Base-by-base conservation (phyloP, 2,888 invertebrate genomes). In the Andricus curvator region DNA sequence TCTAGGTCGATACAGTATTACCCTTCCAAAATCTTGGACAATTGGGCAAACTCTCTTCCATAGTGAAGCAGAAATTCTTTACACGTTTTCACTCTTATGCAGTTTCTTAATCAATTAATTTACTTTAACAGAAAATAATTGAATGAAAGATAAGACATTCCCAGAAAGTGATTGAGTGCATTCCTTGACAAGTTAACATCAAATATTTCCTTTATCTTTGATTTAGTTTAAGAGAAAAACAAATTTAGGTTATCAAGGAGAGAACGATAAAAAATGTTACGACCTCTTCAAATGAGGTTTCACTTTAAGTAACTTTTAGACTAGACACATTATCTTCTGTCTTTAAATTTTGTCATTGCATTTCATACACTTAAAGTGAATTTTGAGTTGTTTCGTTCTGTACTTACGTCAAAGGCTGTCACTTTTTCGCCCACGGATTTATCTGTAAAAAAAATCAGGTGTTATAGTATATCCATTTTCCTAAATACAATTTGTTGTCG, bases 361-460 rank as follows among this genome's bases (percentile, higher is more conserved):
- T 15, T 62, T 15, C 22, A 25, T 25, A 62, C 25, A 25, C 15
- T 25, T 25, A 62, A 13, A 25, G 62, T 13, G 15, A 5, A 62
- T 62, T 62, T 29, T 22, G 15, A 62, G 25, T 25, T 62, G 22
- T 25, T 44, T 25, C 22, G 0, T 51, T 65, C 41, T 79, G 84
- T 92, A 95, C 95, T 95, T 93, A 95, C 95, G 90, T 95, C 95
- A 93, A 94, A 94, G 81, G 94, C 94, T 87, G 93, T 94, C 93
- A 94, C 94, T 93, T 94, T 95, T 90, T 95, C 95, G 82, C 94
- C 94, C 85, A 94, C 94, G 66, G 95, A 95, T 91, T 94, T 94
- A 92, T 95, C 95, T 89, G 94, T 93, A 94, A 90, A 86, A 84
- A 66, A 81, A 67, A 74, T 56, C 4, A 8, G 5, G 76, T 15